Evolutionary conservation across 2,888 invertebrate genomes (phyloP).

Genomic region (Amphipyra berbera): DNA sequence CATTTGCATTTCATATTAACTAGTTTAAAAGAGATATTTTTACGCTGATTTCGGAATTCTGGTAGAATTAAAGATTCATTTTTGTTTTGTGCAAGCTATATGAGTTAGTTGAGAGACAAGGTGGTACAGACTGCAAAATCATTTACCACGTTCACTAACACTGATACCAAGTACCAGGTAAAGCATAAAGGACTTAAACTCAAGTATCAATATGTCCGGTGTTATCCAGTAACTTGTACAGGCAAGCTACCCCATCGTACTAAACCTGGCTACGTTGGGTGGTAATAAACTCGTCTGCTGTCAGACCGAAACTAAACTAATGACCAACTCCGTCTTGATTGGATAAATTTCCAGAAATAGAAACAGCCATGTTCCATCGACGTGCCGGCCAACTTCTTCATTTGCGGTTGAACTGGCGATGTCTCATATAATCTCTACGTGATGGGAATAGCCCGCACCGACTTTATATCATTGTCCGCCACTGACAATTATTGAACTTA

Average conservation of each 20-base stretch:
- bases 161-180: no score
- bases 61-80: neutral
- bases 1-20: slow-evolving; percentile 65
- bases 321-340: slow-evolving; percentile 64
- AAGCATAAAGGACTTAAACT: no score
- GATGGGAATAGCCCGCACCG: slow-evolving; percentile 68
- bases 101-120: no score
- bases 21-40: slow-evolving; percentile 24
- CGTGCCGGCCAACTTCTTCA: slow-evolving; percentile 68
- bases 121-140: no score
- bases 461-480: slow-evolving; percentile 42
- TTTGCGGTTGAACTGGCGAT: slow-evolving; percentile 74
- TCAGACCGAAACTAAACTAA: slow-evolving; percentile 62
- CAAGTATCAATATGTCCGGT: no score
- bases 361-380: slow-evolving; percentile 58
- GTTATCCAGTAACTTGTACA: slow-evolving; percentile 34
- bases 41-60: slow-evolving; percentile 10
- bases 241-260: slow-evolving; percentile 6
- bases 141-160: no score
- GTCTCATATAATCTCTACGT: slow-evolving; percentile 82
- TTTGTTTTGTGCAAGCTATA: no score
- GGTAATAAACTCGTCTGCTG: slow-evolving; percentile 51
- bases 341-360: slow-evolving; percentile 69
- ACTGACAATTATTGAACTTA: slow-evolving; percentile 51
- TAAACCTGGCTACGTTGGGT: slow-evolving; percentile 18